These are phyloP conservation scores for Mesorhabditis spiculigera DNA, from an alignment of 2,888 invertebrate genomes.

Conservation along the genomic window DNA sequence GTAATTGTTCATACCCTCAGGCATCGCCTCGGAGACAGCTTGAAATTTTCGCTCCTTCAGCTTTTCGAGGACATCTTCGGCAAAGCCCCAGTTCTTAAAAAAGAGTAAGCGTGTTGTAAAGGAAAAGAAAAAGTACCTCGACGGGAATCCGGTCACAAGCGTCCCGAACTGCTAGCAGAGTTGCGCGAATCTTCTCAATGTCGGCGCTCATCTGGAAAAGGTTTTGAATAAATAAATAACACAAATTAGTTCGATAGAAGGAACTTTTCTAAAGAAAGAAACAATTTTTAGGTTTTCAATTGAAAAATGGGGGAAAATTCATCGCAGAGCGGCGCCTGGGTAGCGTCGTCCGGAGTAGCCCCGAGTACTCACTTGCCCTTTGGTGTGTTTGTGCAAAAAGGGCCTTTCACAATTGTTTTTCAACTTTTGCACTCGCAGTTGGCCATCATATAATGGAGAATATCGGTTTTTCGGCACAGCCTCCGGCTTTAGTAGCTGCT, in stretches of 20 bases:
- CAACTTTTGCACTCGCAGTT: too few species aligned
- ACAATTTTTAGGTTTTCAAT: too few species aligned
- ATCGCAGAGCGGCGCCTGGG: too few species aligned
- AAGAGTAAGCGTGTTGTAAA: background rate
- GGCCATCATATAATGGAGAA: too few species aligned
- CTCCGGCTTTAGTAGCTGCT: too few species aligned
- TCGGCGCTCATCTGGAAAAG: too few species aligned
- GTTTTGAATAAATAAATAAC: too few species aligned
- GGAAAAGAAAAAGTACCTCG: background rate
- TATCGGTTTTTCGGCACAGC: too few species aligned
- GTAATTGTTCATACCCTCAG: constrained; percentile 24
- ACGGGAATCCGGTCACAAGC: background rate
- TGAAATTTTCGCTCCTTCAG: constrained; percentile 38
- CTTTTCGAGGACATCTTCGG: constrained; percentile 33
- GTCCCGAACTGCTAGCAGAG: background rate
- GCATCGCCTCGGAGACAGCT: constrained; percentile 36
- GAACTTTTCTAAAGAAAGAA: too few species aligned
- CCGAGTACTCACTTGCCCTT: background rate
- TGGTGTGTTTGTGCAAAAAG: background rate
- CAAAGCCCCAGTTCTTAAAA: constrained; percentile 43
- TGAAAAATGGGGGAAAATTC: too few species aligned
- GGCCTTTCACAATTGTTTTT: background rate
- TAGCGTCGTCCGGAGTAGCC: too few species aligned
- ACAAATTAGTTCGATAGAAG: too few species aligned
- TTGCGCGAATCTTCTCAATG: background rate